Evolutionary conservation across 2,113 vertebrate species (phyloP).

Genomic region (Anser brachyrhynchus): DNA sequence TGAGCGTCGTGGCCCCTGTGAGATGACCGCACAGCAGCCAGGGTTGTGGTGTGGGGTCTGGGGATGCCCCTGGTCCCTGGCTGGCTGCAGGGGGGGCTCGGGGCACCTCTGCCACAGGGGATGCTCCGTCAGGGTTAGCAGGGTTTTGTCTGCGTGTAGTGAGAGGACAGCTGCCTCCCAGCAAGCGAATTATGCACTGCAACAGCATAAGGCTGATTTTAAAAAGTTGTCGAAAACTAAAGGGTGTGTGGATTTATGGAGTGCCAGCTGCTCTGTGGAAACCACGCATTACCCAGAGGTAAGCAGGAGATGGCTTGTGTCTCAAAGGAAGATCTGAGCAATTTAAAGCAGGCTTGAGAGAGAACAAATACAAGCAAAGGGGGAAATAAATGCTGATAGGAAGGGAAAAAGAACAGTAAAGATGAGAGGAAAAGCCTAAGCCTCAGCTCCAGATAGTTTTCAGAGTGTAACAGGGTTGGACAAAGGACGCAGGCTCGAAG

Average conservation of each 20-base stretch:
- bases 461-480: neutral
- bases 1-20: accelerated
- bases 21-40: no score
- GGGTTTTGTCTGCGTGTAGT: neutral
- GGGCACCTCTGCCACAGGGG: neutral
- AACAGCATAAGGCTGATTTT: neutral
- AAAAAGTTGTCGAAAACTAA: neutral
- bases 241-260: neutral
- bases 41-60: neutral
- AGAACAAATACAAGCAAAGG: neutral
- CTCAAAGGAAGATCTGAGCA: neutral
- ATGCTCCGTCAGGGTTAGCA: neutral
- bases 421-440: neutral
- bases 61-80: neutral
- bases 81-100: neutral
- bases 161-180: neutral
- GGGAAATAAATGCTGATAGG: neutral
- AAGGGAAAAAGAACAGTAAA: neutral
- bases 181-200: neutral
- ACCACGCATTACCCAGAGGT: neutral
- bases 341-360: neutral
- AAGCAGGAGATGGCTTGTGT: neutral
- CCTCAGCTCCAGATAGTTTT: neutral
- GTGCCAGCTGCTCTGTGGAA: neutral
- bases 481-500: neutral